Base-by-base conservation (phyloP, 1,140 invertebrate species). In the Orchestia grillus region DNA sequence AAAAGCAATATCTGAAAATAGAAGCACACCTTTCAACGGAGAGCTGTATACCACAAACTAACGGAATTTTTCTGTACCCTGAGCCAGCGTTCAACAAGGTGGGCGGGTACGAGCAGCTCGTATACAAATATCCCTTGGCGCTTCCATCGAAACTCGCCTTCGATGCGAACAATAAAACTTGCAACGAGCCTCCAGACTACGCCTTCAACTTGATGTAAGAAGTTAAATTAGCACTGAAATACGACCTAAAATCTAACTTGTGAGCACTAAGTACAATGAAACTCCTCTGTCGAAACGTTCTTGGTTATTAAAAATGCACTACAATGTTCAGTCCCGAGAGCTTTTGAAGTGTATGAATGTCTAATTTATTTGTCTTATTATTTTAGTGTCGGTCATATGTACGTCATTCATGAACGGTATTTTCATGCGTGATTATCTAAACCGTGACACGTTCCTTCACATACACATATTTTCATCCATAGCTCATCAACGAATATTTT, bases 201-300 rank as follows among this genome's bases (percentile, higher is more conserved):
- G 97, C 98, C n/a, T 97, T 98, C 97, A 97, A 98, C 96, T 97
- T 98, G n/a, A 97, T 98, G 92, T 94, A n/a, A 94, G 92, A 8
- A 94, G 23, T 19, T 45, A 94, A 15, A 94, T 11, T 15, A 42
- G 3, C 42, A 8, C n/a, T 3, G 42, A 77, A 15, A 23, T 77
- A 77, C 36, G 11, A 19, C 28, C 3, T 77, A 36, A 15, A 36
- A 23, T 77, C 11, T 28, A 77, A 77, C 28, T 3, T 28, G 28
- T 23, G 15, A 77, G 28, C 11, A 77, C 36, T 23, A 77, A 77
- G 36, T 19, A 77, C 62, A 77, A 77, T 19, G 47, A 53, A 15
- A 77, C 1, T 77, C 19, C 47, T 77, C 28, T 19, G 62, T 3
- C 28, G 28, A 15, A 36, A 77, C 1, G 36, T 15, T n/a, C n/a